phyloP scores from a whole-genome alignment of 2,888 invertebrate genomes.

The Rhingia rostrata region DNA sequence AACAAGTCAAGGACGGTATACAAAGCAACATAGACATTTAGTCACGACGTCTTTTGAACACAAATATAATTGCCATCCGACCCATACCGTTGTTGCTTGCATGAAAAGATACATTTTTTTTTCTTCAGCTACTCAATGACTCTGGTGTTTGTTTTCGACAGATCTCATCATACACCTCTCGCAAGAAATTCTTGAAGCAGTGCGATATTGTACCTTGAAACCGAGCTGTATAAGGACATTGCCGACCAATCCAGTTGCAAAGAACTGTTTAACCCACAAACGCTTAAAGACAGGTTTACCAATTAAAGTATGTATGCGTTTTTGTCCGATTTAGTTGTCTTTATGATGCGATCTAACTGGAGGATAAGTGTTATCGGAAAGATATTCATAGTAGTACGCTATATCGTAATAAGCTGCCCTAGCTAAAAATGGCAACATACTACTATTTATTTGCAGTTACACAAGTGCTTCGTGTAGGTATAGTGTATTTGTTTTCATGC shows the following conservation, averaged over 20 bases:
- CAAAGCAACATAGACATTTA: background rate
- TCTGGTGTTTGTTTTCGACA: background rate
- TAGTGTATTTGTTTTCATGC: slow-evolving; percentile 3
- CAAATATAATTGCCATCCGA: slow-evolving; percentile 20
- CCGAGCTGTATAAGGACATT: slow-evolving; percentile 57
- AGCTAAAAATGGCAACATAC: slow-evolving; percentile 54
- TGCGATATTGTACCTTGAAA: slow-evolving; percentile 47
- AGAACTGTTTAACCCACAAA: slow-evolving; percentile 68
- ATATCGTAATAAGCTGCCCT: slow-evolving; percentile 52
- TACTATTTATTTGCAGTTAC: slow-evolving; percentile 61
- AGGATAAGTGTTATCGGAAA: slow-evolving; percentile 41
- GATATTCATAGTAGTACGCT: slow-evolving; percentile 34
- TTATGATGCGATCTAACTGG: slow-evolving; percentile 36
- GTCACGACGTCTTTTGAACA: slow-evolving; percentile 20
- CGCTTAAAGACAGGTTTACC: slow-evolving; percentile 59
- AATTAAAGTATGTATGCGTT: slow-evolving; percentile 30
- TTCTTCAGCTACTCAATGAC: background rate
- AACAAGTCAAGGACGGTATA: slow-evolving; percentile 3
- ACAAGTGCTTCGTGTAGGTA: slow-evolving; percentile 41
- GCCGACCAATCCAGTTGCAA: slow-evolving; percentile 45
- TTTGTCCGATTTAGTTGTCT: slow-evolving; percentile 43
- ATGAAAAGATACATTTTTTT: slow-evolving; percentile 7
- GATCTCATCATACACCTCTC: slow-evolving; percentile 20
- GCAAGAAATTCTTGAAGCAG: slow-evolving; percentile 15
- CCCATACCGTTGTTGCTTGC: background rate